Conservation (phyloP, 1,140 invertebrate genomes). For the Helicoverpa armigera region DNA sequence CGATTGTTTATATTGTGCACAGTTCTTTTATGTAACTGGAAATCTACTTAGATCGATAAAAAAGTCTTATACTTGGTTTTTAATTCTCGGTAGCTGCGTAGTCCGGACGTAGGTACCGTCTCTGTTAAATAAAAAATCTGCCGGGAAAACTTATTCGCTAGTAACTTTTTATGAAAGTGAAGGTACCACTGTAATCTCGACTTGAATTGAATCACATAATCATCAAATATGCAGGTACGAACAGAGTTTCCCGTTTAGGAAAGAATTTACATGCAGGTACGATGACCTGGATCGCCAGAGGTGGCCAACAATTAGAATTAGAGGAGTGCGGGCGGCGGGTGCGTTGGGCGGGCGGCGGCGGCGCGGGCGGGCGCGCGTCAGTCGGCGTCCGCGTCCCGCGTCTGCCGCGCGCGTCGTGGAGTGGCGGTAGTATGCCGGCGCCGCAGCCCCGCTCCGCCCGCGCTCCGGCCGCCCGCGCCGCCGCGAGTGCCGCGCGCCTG, state of each 20-base stretch:
- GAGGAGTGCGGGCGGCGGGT: constrained; percentile 68
- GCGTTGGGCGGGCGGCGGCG: constrained; percentile 58
- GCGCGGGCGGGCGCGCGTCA: constrained; percentile 54
- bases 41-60: neutral
- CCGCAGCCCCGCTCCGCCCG: constrained; percentile 72
- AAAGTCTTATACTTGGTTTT: constrained; percentile 31
- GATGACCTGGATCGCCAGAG: constrained; percentile 79
- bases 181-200: constrained; percentile 57
- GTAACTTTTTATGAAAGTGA: constrained; percentile 67
- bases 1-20: neutral
- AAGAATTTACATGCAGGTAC: constrained; percentile 74
- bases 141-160: constrained; percentile 57
- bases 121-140: constrained; percentile 58
- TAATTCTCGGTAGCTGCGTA: constrained; percentile 20
- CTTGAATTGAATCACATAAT: constrained; percentile 61
- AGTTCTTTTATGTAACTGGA: constrained; percentile 1
- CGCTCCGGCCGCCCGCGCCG: constrained; percentile 59
- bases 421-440: constrained; percentile 78
- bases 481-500: constrained; percentile 61
- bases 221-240: constrained; percentile 76
- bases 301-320: constrained; percentile 82
- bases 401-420: constrained; percentile 51
- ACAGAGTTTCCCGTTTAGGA: constrained; percentile 64
- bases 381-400: constrained; percentile 52
- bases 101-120: neutral